These are phyloP conservation scores for Anadara kagoshimensis DNA, from an alignment of 1,140 invertebrate species.

Conservation along the genomic window DNA sequence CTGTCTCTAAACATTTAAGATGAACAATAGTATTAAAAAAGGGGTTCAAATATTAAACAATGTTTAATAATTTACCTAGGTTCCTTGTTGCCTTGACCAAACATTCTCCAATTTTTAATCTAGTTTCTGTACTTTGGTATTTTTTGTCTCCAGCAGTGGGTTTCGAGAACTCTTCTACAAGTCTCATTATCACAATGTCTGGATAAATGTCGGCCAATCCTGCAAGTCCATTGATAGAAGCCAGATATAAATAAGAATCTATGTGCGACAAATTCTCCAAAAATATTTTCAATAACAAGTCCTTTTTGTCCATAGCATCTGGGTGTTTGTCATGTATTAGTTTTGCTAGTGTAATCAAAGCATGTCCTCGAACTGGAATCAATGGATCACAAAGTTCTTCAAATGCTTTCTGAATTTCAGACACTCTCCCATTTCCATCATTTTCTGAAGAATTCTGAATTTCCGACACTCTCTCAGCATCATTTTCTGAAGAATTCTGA, in stretches of 20 bases:
- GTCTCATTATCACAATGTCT: slow-evolving; percentile 80
- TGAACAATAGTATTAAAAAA: slow-evolving; percentile 2
- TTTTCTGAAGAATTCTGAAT: no score
- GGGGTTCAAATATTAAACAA: no score
- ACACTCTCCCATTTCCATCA: neutral
- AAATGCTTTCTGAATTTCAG: slow-evolving; percentile 74
- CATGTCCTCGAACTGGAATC: slow-evolving; percentile 87
- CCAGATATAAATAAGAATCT: slow-evolving; percentile 90
- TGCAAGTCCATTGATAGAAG: slow-evolving; percentile 85
- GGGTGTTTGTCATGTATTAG: slow-evolving; percentile 81
- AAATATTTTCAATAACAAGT: slow-evolving; percentile 80
- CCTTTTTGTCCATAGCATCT: slow-evolving; percentile 79
- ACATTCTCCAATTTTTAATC: slow-evolving; percentile 89
- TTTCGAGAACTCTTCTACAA: slow-evolving; percentile 80
- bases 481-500: no score
- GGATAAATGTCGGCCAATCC: slow-evolving; percentile 80
- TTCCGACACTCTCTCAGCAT: no score
- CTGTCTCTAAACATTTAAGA: no score
- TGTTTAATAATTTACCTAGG: slow-evolving; percentile 79
- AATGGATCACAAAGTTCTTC: slow-evolving; percentile 82
- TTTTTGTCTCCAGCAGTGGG: slow-evolving; percentile 64
- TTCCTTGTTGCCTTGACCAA: slow-evolving; percentile 83
- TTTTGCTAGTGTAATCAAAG: slow-evolving; percentile 82
- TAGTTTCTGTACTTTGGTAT: slow-evolving; percentile 75
- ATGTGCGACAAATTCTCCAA: slow-evolving; percentile 82